Evolutionary conservation across 2,797 vertebrate genomes (phyloP).

Genomic region (Falco cherrug): DNA sequence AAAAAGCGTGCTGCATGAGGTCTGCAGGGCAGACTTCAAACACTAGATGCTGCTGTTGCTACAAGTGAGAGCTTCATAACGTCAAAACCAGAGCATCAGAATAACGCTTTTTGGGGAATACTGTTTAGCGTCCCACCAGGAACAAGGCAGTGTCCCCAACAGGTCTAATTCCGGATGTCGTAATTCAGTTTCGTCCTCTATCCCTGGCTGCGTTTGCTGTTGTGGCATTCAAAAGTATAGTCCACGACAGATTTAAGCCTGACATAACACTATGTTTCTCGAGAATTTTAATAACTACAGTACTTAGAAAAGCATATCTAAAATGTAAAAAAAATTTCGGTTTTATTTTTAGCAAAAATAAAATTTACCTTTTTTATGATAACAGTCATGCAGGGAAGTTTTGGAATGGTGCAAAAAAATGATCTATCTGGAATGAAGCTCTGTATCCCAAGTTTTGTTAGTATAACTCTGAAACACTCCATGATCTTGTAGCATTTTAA

Average conservation of each 20-base stretch:
- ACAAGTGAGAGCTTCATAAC: not conserved
- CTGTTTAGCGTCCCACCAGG: not conserved
- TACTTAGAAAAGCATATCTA: not conserved
- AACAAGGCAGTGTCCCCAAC: not conserved
- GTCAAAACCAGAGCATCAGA: not conserved
- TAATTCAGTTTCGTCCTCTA: not conserved
- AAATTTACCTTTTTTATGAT: not conserved
- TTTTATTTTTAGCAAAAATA: not conserved
- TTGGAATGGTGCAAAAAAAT: not conserved
- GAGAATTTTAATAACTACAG: not conserved
- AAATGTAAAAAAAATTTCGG: not conserved
- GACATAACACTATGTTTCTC: not conserved
- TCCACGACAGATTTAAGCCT: not conserved
- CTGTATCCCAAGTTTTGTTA: not conserved
- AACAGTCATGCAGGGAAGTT: not conserved
- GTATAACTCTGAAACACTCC: not conserved
- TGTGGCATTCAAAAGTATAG: not conserved
- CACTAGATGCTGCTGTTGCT: constrained; percentile 59
- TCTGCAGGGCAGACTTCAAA: not conserved
- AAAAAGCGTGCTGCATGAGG: not conserved
- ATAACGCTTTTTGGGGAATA: not conserved
- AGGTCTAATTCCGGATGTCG: not conserved
- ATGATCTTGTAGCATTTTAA: not conserved
- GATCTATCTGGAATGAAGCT: not conserved
- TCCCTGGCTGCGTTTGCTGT: not conserved